phyloP scores from a whole-genome alignment of 2,888 invertebrate species.

The Rotaria socialis region DNA sequence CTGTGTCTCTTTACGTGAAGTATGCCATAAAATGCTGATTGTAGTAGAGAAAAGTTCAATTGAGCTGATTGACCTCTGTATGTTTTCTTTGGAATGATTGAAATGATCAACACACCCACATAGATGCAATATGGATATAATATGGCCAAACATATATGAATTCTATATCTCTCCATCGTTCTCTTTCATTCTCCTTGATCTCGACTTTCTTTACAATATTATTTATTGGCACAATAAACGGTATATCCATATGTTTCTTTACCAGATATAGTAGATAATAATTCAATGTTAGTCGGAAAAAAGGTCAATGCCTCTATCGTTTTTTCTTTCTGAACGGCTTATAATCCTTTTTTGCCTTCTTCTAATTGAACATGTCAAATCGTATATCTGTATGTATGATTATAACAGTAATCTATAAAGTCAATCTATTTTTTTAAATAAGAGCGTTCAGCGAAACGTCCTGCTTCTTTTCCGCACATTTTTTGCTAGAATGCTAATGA shows the following conservation, averaged over 20 bases:
- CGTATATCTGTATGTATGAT: not conserved
- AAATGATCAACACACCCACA: no score
- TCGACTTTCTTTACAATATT: not conserved
- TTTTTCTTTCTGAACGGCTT: not conserved
- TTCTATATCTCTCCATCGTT: not conserved
- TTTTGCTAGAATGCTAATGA: not conserved
- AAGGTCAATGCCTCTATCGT: not conserved
- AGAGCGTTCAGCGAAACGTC: not conserved
- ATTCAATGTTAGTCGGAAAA: not conserved
- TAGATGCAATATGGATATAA: not conserved
- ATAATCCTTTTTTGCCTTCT: not conserved
- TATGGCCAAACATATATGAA: not conserved
- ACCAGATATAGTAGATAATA: not conserved
- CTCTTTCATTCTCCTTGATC: constrained; percentile 5
- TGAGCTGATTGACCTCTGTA: no score
- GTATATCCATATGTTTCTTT: not conserved
- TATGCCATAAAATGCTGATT: no score
- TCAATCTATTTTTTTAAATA: not conserved
- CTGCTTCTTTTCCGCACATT: not conserved
- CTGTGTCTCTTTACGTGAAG: no score
- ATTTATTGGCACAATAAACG: not conserved
- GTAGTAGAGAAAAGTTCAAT: no score
- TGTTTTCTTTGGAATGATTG: no score
- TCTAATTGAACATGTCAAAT: not conserved
- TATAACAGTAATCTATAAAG: not conserved